Conservation (phyloP, 2,888 invertebrate genomes). For the Bombylius discolor region DNA sequence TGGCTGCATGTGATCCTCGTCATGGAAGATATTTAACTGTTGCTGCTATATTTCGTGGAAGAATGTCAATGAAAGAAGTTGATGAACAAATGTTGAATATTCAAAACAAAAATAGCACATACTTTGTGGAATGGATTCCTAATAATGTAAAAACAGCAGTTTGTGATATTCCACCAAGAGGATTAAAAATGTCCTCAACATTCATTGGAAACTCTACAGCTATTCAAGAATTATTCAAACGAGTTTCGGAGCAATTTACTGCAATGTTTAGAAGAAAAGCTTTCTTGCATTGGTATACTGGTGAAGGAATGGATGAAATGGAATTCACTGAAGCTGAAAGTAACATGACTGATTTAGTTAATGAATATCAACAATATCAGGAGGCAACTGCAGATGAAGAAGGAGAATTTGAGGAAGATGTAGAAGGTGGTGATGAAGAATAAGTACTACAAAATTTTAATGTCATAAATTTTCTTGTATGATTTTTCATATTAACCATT, state of each 20-base stretch:
- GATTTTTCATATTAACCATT: no score
- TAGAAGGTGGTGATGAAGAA: slow-evolving; percentile 19
- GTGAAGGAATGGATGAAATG: slow-evolving; percentile 95
- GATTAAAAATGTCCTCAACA: slow-evolving; percentile 87
- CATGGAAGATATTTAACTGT: slow-evolving; percentile 86
- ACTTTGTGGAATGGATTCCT: slow-evolving; percentile 88
- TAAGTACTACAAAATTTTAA: no score
- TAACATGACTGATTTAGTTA: slow-evolving; percentile 92
- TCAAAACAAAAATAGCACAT: slow-evolving; percentile 86
- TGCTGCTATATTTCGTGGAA: slow-evolving; percentile 80
- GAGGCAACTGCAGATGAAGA: slow-evolving; percentile 76
- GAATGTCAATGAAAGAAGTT: slow-evolving; percentile 91
- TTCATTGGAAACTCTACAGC: slow-evolving; percentile 90
- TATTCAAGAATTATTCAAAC: slow-evolving; percentile 85
- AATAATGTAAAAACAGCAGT: slow-evolving; percentile 90
- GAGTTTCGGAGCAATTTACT: slow-evolving; percentile 82
- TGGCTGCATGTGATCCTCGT: slow-evolving; percentile 88
- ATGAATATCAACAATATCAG: slow-evolving; percentile 91
- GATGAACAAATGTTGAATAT: slow-evolving; percentile 89
- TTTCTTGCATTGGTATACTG: slow-evolving; percentile 97
- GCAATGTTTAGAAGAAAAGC: slow-evolving; percentile 96
- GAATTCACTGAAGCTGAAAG: slow-evolving; percentile 91
- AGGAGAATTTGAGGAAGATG: slow-evolving; percentile 62
- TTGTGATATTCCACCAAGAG: slow-evolving; percentile 81
- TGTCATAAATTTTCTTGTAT: no score